Base-by-base conservation (phyloP, 2,797 vertebrate species). In the Mergus octosetaceus region DNA sequence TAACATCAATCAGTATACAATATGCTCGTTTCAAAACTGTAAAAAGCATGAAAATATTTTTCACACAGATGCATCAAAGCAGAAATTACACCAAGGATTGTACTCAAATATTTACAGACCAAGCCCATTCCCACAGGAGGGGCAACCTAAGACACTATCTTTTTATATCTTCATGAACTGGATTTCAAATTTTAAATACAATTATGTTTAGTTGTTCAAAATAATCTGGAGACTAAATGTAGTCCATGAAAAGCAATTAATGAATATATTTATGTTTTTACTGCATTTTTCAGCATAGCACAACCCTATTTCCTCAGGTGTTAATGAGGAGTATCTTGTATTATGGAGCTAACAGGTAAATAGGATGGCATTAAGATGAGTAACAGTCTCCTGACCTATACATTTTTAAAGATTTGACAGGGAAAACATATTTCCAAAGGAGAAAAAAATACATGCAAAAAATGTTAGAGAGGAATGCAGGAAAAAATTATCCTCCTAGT, bases 71-170 rank as follows among this genome's bases (percentile, higher is more conserved):
- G 91, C 24, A 6, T 64, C 66, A 32, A 39, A 57, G 13, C 78
- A 65, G 78, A 80, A 96, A 47, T 89, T 92, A 87, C 47, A 36
- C 43, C n/a, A 82, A 80, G 78, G 85, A 34, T 38, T 89, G 64
- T 62, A 73, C 75, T 75, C 65, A 93, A 93, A 69, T 74, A 84
- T 79, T 93, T 91, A 75, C 49, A 91, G 41, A 82, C 87, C 54
- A 85, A 95, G 36, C 62, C 27, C 47, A 15, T 90, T 43, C 87
- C 62, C 30, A 49, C 53, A 47, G 61, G 72, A 94, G 12, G 39
- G 10, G 68, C 91, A 25, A 71, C 66, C 45, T 85, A 76, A 61
- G 8, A 47, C 2, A 25, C 25, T 80, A 21, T 89, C 53, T 69
- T 36, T 69, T 38, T 2, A 32, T 22, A 69, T 28, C 8, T 77